Percentiles rank a stretch among this genome's conserved stretches.
Evolutionary conservation across 2,113 vertebrate genomes (phyloP).

Genomic region (Chlorodrepanis virens): DNA sequence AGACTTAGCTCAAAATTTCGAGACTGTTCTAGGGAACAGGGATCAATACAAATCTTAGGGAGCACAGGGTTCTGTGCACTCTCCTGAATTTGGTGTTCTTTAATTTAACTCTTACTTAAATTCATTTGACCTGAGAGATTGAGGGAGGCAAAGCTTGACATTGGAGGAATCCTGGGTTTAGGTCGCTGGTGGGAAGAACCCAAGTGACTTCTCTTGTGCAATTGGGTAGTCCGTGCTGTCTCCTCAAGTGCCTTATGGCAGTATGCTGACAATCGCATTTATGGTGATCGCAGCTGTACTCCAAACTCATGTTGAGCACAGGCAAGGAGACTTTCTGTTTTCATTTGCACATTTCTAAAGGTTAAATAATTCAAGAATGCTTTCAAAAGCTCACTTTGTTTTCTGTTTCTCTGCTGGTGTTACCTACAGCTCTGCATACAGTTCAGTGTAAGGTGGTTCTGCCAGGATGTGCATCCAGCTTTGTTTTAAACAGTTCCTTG

Average conservation of each 20-base stretch:
- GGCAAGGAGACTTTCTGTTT: background rate
- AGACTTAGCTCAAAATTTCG: background rate
- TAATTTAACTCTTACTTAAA: background rate
- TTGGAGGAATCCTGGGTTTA: background rate
- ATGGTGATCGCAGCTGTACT: background rate
- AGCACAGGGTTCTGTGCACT: background rate
- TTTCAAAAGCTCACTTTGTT: background rate
- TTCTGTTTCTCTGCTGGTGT: background rate
- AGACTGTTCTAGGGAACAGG: background rate
- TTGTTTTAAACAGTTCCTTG: background rate
- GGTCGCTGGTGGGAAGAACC: background rate
- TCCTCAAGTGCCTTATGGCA: background rate
- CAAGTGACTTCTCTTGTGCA: background rate
- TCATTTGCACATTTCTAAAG: background rate
- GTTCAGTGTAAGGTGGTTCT: background rate
- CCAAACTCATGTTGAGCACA: background rate
- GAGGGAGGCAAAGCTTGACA: background rate
- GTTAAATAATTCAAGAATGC: background rate
- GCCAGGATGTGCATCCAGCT: background rate
- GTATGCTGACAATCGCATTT: background rate
- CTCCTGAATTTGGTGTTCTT: background rate
- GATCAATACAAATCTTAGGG: background rate
- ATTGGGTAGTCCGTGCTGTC: background rate
- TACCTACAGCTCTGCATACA: background rate
- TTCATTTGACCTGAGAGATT: background rate